A percentile compares a stretch with the other conserved stretches of the same genome.
phyloP scores from a whole-genome alignment of 2,888 invertebrate genomes.

The Dryobotodes eremita region DNA sequence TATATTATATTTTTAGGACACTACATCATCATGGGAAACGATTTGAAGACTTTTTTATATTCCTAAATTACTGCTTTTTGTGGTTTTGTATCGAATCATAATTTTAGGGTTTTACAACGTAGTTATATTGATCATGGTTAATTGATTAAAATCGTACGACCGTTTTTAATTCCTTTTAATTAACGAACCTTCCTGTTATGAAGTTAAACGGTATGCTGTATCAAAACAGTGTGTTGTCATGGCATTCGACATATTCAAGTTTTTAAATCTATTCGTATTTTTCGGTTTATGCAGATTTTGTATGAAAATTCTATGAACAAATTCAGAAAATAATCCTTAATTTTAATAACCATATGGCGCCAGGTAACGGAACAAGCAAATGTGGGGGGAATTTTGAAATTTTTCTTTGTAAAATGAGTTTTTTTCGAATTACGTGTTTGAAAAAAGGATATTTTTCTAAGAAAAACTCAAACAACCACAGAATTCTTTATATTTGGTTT shows the following conservation, averaged over 20 bases:
- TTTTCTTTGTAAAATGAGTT: neutral
- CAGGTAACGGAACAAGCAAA: neutral
- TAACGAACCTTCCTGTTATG: neutral
- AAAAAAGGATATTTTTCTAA: neutral
- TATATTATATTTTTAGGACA: neutral
- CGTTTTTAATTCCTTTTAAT: constrained; percentile 33
- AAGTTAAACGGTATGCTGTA: neutral
- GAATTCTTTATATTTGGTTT: too few species aligned
- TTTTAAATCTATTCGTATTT: neutral
- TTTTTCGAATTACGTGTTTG: neutral
- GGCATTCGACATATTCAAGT: too few species aligned
- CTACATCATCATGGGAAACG: too few species aligned
- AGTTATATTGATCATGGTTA: constrained; percentile 1
- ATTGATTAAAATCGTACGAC: constrained; percentile 17
- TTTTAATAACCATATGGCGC: neutral
- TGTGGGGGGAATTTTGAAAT: neutral
- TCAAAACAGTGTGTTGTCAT: neutral
- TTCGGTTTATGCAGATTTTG: neutral
- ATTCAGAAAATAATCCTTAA: neutral
- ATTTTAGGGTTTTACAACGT: constrained; percentile 10
- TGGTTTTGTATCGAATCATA: neutral
- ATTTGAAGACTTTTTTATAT: neutral
- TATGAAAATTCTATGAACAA: neutral
- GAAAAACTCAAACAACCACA: too few species aligned
- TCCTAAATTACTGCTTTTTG: neutral